Conservation (phyloP, 2,797 vertebrate genomes). For the Sebastes hubbsi region DNA sequence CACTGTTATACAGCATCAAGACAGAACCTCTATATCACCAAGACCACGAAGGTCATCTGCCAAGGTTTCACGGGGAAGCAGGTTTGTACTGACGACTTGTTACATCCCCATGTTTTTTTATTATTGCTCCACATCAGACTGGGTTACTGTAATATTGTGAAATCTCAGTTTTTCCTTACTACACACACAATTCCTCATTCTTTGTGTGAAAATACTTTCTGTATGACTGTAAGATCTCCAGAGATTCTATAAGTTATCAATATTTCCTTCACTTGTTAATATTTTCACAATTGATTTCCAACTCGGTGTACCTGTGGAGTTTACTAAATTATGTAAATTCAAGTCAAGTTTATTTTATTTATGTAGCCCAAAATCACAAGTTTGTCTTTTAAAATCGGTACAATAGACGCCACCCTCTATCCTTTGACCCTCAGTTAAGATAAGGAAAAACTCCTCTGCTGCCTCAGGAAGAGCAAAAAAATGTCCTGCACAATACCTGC, state of each 20-base stretch:
- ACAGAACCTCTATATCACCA: constrained; percentile 91
- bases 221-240: background rate
- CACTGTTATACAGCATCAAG: constrained; percentile 89
- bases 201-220: background rate
- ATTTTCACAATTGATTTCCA: background rate
- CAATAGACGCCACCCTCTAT: background rate
- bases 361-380: background rate
- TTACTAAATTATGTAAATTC: background rate
- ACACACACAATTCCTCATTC: background rate
- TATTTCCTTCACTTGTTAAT: background rate
- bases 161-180: constrained; percentile 4
- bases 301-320: background rate
- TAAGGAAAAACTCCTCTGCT: background rate
- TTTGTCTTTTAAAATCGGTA: background rate
- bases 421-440: background rate
- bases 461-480: background rate
- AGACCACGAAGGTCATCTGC: constrained; percentile 95
- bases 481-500: background rate
- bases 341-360: background rate
- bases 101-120: background rate
- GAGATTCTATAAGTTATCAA: background rate
- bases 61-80: constrained; percentile 99
- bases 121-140: constrained; percentile 8
- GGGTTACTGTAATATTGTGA: constrained; percentile 8
- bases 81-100: constrained; percentile 81